phyloP scores from a whole-genome alignment of 2,888 invertebrate genomes.

The Ennomos fuscantarius region DNA sequence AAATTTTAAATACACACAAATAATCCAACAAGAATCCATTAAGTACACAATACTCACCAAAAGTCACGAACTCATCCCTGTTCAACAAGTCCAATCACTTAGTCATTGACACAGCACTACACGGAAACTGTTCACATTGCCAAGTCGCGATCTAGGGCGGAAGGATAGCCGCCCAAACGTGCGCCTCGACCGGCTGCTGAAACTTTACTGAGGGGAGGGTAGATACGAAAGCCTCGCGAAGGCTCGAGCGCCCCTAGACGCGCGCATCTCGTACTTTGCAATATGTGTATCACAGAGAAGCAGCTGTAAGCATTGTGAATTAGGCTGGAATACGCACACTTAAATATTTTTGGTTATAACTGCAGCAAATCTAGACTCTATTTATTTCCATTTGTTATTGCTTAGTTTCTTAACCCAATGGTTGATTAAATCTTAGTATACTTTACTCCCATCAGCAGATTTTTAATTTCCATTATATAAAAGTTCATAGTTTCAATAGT shows the following conservation, averaged over 20 bases:
- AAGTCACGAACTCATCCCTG: constrained; percentile 30
- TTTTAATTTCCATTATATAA: too few relatives aligned
- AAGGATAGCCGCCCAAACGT: constrained; percentile 58
- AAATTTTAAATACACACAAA: not conserved
- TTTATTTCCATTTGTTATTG: too few relatives aligned
- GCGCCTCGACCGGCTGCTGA: constrained; percentile 53
- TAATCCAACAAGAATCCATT: constrained; percentile 12
- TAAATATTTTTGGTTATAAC: too few relatives aligned
- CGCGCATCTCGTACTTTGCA: constrained; percentile 75
- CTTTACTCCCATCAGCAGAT: too few relatives aligned
- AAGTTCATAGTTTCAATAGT: too few relatives aligned
- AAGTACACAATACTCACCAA: constrained; percentile 33
- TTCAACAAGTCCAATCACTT: constrained; percentile 42
- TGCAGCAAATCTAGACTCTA: too few relatives aligned
- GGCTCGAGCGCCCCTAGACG: constrained; percentile 62
- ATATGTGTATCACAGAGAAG: constrained; percentile 47
- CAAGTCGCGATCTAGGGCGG: constrained; percentile 46
- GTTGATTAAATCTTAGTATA: too few relatives aligned
- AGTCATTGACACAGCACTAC: constrained; percentile 54
- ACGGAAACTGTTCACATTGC: constrained; percentile 41
- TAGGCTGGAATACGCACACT: constrained; percentile 3
- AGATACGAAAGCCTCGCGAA: constrained; percentile 51
- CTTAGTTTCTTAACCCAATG: too few relatives aligned
- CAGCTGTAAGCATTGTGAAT: constrained; percentile 28
- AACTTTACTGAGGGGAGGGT: constrained; percentile 75